phyloP scores from a whole-genome alignment of 2,888 invertebrate genomes.

The Cerastoderma edule region DNA sequence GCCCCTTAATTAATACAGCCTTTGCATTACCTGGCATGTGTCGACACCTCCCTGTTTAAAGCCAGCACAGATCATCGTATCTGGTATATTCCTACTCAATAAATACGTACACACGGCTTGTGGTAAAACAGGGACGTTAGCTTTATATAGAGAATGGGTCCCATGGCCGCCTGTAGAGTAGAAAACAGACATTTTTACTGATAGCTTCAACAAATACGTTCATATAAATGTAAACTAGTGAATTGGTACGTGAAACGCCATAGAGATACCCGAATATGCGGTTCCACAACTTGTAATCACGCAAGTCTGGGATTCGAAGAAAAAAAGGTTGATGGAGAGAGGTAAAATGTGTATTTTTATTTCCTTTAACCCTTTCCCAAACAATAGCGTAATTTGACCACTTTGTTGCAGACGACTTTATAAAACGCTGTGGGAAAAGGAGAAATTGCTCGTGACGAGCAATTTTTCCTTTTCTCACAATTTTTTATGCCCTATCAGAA shows the following conservation, averaged over 20 bases:
- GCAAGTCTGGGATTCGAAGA: constrained; percentile 73
- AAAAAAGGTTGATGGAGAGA: constrained; percentile 86
- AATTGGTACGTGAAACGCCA: too few species aligned
- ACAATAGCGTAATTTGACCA: too few species aligned
- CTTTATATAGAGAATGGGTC: constrained; percentile 70
- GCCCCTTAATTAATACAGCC: too few species aligned
- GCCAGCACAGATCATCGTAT: constrained; percentile 71
- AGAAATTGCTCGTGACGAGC: too few species aligned
- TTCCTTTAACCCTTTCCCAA: too few species aligned
- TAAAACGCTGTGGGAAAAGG: too few species aligned
- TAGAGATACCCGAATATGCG: constrained; percentile 57
- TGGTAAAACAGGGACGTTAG: constrained; percentile 65
- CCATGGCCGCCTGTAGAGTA: constrained; percentile 65
- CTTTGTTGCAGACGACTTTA: too few species aligned
- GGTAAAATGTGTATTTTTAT: too few species aligned
- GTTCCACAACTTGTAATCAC: constrained; percentile 76
- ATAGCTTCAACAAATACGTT: neutral
- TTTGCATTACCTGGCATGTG: constrained; percentile 72
- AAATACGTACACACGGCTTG: constrained; percentile 69
- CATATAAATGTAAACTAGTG: too few species aligned
- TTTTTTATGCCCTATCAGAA: too few species aligned
- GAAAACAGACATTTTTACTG: neutral
- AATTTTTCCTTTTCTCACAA: too few species aligned
- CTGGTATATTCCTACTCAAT: constrained; percentile 62
- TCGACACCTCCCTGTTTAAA: constrained; percentile 72